A percentile compares a stretch with the other conserved stretches of the same genome.
Conservation (phyloP, 1,140 invertebrate genomes). For the Aphaenogaster ashmeadi region DNA sequence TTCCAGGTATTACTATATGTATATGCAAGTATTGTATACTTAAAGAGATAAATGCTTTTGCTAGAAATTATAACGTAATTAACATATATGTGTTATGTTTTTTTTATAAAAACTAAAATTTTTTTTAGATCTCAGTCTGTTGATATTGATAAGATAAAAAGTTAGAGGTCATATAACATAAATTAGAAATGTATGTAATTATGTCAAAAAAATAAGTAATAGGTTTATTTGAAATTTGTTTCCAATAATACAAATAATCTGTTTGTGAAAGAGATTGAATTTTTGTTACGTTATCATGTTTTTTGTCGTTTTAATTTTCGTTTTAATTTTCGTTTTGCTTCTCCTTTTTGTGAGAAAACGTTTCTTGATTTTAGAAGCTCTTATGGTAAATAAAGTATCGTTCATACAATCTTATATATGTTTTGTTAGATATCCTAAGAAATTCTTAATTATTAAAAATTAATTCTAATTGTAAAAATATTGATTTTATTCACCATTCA, state of each 20-base stretch:
- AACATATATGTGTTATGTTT: background rate
- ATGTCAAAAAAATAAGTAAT: background rate
- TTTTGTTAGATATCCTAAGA: background rate
- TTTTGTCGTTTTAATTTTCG: background rate
- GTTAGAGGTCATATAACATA: background rate
- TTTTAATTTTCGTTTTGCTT: background rate
- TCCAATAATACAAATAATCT: background rate
- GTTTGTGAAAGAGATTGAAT: background rate
- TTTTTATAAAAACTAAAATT: constrained; percentile 32
- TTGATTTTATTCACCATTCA: too few relatives aligned
- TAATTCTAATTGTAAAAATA: background rate
- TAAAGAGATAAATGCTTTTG: constrained; percentile 36
- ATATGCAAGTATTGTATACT: constrained; percentile 23
- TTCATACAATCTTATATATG: background rate
- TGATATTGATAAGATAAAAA: constrained; percentile 15
- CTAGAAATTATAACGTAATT: constrained; percentile 24
- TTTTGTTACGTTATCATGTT: background rate
- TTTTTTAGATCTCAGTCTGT: background rate
- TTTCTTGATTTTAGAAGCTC: constrained; percentile 17
- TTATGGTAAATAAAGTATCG: constrained; percentile 14
- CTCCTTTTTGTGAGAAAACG: constrained; percentile 11
- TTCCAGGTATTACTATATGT: constrained; percentile 13
- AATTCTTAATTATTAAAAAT: background rate
- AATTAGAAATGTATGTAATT: background rate
- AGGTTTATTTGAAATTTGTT: background rate